Base-by-base conservation (phyloP, 92 coral and sea anemone genomes). In the Parazoanthus swiftii region DNA sequence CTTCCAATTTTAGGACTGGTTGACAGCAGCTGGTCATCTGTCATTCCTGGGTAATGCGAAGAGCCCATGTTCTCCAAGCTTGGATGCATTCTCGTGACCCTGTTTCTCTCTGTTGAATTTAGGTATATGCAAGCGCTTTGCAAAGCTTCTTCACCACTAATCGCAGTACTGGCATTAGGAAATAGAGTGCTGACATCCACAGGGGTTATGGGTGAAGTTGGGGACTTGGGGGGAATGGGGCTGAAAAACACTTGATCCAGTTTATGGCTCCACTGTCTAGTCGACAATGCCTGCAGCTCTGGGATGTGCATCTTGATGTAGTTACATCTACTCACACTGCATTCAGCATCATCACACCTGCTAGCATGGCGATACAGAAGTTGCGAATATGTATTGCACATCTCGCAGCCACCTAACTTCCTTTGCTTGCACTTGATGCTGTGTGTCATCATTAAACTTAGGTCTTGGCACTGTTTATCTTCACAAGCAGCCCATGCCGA, bases 221-320 rank as follows among this genome's bases (percentile, higher is more conserved):
- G 38, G 75, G 20, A 70, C 26, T 43, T 67, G 9, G 50, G 81
- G 37, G 91, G 89, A 7, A 36, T 39, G 48, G 74, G 26, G 18
- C 88, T 87, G 54, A 93, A 93, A 66, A 91, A 93, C 25, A 91
- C 37, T 23, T 85, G 36, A 75, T 93, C 95, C 25, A 78, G 90
- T 15, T 33, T 4, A 65, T 25, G 81, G 6, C 72, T 71, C 95
- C 95, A 93, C 9, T 63, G 74, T 43, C 66, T 83, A n/a, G 65
- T 37, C 2, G 54, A 59, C n/a, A 81, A 73, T 13, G 85, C 56
- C 3, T 15, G 23, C 44, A 23, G 58, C 29, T 8, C 65, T 48
- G 51, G 16, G 48, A 80, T 21, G 46, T 92, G 88, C 72, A 46
- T 81, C 82, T 88, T 88, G 86, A 91, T 93, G 86, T 74, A 42